Conservation (phyloP, 1,140 invertebrate species). For the Drosophila santomea region DNA sequence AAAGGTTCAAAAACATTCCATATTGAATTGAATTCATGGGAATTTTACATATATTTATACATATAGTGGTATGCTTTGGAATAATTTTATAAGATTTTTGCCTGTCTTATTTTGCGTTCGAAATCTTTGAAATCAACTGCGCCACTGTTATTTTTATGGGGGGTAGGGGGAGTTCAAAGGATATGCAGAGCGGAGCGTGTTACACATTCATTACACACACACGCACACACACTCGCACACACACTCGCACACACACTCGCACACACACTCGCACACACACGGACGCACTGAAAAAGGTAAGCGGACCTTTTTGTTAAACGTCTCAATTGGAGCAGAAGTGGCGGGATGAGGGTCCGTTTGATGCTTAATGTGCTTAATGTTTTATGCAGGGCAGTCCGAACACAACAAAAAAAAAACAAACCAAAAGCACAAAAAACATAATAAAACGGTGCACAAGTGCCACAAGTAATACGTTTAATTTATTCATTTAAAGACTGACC, state of each 20-base stretch:
- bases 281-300: conserved; percentile 39
- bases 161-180: conserved; percentile 7
- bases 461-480: conserved; percentile 63
- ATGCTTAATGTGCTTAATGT: conserved; percentile 66
- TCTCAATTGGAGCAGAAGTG: conserved; percentile 57
- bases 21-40: no score
- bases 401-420: background rate
- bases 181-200: conserved; percentile 31
- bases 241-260: no score
- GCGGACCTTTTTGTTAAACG: conserved; percentile 71
- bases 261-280: background rate
- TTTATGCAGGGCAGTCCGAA: conserved; percentile 50
- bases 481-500: conserved; percentile 54
- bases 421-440: background rate
- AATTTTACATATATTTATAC: no score
- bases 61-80: no score
- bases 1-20: no score
- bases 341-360: conserved; percentile 23
- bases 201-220: conserved; percentile 49
- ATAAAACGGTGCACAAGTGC: conserved; percentile 6
- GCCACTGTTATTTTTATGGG: background rate
- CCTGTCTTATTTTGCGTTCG: no score
- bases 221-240: background rate
- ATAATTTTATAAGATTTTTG: no score
- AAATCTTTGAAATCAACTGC: background rate